These are phyloP conservation scores for Zaprionus obscuricornis DNA, from an alignment of 2,888 invertebrate species.

Conservation along the genomic window DNA sequence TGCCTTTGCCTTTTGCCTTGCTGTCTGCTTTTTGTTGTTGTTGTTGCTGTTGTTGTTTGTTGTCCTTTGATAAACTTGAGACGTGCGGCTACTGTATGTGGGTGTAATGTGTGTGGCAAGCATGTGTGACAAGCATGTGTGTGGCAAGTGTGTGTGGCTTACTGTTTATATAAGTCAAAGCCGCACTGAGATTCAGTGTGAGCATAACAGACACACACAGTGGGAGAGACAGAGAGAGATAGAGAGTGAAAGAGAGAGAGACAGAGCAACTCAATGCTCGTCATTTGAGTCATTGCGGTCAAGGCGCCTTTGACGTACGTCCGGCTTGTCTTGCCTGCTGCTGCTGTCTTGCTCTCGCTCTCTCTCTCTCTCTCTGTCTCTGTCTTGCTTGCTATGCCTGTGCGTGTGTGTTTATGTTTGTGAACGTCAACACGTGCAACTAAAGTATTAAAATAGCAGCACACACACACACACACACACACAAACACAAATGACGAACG, in stretches of 20 bases:
- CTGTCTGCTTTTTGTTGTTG: conserved; percentile 5
- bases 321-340: conserved; percentile 1
- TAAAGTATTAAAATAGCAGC: no score
- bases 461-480: conserved; percentile 21
- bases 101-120: conserved; percentile 31
- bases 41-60: conserved; percentile 28
- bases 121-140: conserved; percentile 31
- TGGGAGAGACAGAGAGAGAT: conserved; percentile 47
- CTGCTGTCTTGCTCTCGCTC: conserved; percentile 5
- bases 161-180: no score
- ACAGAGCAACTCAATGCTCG: conserved; percentile 19
- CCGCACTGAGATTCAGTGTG: neutral
- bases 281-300: conserved; percentile 73
- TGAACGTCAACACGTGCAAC: conserved; percentile 73
- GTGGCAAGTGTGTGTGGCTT: conserved; percentile 2
- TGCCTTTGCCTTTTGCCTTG: neutral
- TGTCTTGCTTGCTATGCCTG: conserved; percentile 43
- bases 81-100: conserved; percentile 61
- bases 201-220: conserved; percentile 61
- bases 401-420: conserved; percentile 76
- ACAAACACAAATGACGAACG: conserved; percentile 4
- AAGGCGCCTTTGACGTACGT: conserved; percentile 58
- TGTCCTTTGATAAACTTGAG: conserved; percentile 74
- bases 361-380: neutral
- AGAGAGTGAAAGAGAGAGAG: conserved; percentile 22